Conservation (phyloP, 2,888 invertebrate species). For the Platypus cylindrus region DNA sequence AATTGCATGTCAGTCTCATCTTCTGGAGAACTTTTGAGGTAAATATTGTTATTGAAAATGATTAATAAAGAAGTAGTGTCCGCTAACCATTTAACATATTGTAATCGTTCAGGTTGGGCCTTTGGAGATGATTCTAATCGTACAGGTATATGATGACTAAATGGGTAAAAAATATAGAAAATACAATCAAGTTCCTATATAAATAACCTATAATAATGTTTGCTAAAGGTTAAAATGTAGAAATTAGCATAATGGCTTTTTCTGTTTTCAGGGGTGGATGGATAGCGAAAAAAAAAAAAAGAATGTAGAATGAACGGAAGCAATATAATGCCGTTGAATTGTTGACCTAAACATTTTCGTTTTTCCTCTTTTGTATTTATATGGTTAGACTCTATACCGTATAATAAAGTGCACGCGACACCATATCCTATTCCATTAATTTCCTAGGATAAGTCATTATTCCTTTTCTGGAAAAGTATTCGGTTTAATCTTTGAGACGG, state of each 20-base stretch:
- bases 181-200: background rate
- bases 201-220: background rate
- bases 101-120: slow-evolving; percentile 58
- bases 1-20: slow-evolving; percentile 54
- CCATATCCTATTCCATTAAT: no score
- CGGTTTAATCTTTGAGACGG: no score
- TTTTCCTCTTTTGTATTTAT: no score
- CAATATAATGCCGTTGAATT: no score
- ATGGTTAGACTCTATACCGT: no score
- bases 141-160: slow-evolving; percentile 73
- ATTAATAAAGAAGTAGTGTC: slow-evolving; percentile 63
- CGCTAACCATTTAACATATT: slow-evolving; percentile 76
- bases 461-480: no score
- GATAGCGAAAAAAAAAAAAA: background rate
- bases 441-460: no score
- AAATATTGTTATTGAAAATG: slow-evolving; percentile 81
- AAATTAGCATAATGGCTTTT: background rate
- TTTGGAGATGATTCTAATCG: slow-evolving; percentile 63
- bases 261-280: no score
- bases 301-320: no score
- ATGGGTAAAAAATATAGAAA: slow-evolving; percentile 3
- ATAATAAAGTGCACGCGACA: no score
- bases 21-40: slow-evolving; percentile 62
- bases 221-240: background rate
- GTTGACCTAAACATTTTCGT: no score